Evolutionary conservation across 2,888 invertebrate species (phyloP).

Genomic region (Nemurella pictetii): DNA sequence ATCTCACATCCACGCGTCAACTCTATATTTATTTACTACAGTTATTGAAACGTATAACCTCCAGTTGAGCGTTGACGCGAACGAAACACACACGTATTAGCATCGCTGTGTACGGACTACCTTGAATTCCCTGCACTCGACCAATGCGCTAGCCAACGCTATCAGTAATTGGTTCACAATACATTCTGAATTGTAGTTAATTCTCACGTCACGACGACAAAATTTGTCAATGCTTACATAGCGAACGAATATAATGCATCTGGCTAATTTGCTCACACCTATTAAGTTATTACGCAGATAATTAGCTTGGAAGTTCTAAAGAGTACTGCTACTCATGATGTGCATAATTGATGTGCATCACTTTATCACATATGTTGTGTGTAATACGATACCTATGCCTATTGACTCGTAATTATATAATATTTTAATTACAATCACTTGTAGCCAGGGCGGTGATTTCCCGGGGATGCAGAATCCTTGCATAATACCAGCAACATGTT

Average conservation of each 20-base stretch:
- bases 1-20: no score
- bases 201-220: not conserved
- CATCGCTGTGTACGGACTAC: not conserved
- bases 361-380: not conserved
- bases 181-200: not conserved
- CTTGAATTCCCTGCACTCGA: not conserved
- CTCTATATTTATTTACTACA: no score
- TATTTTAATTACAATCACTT: not conserved
- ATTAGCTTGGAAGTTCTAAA: slow-evolving; percentile 13
- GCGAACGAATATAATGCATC: not conserved
- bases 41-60: not conserved
- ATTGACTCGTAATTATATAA: not conserved
- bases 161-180: not conserved
- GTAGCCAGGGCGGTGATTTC: not conserved
- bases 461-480: no score
- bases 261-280: not conserved
- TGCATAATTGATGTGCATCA: not conserved
- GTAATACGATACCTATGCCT: not conserved
- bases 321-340: not conserved
- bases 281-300: slow-evolving; percentile 20
- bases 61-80: no score
- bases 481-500: no score
- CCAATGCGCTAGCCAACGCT: not conserved
- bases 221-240: not conserved
- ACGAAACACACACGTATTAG: not conserved